phyloP scores from a whole-genome alignment of 2,888 invertebrate genomes.

The Camponotus fellah region DNA sequence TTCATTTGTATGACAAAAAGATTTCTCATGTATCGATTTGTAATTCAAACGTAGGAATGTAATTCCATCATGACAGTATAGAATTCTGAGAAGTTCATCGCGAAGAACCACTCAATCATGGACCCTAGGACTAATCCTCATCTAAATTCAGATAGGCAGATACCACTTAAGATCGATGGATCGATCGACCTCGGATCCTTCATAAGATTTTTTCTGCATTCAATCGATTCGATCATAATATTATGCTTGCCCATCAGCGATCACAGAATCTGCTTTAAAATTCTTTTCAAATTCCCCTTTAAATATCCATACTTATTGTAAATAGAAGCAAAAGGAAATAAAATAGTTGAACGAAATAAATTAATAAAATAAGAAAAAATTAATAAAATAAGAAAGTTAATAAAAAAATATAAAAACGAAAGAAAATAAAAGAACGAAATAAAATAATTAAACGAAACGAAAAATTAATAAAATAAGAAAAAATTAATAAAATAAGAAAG shows the following conservation, averaged over 20 bases:
- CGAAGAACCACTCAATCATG: conserved; percentile 31
- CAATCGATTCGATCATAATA: conserved; percentile 21
- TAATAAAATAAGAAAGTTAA: too few species aligned
- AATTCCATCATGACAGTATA: conserved; percentile 15
- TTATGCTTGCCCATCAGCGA: conserved; percentile 16
- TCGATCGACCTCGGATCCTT: conserved; percentile 12
- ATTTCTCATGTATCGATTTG: conserved; percentile 11
- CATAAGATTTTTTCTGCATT: conserved; percentile 19
- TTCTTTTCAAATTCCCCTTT: not conserved
- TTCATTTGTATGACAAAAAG: conserved; percentile 34
- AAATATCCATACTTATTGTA: conserved; percentile 1
- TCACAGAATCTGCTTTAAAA: conserved; percentile 1
- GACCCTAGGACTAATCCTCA: conserved; percentile 30
- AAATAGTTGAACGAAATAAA: not conserved
- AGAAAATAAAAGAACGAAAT: not conserved
- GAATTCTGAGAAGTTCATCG: conserved; percentile 34
- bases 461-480: conserved; percentile 12
- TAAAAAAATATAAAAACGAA: too few species aligned
- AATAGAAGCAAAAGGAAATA: not conserved
- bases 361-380: not conserved
- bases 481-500: too few species aligned
- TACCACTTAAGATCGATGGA: conserved; percentile 48
- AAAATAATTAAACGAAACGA: not conserved
- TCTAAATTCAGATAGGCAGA: conserved; percentile 46
- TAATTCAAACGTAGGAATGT: conserved; percentile 1